These are phyloP conservation scores for Crotalus helleri DNA, from an alignment of 2,113 vertebrate species.

Conservation along the genomic window DNA sequence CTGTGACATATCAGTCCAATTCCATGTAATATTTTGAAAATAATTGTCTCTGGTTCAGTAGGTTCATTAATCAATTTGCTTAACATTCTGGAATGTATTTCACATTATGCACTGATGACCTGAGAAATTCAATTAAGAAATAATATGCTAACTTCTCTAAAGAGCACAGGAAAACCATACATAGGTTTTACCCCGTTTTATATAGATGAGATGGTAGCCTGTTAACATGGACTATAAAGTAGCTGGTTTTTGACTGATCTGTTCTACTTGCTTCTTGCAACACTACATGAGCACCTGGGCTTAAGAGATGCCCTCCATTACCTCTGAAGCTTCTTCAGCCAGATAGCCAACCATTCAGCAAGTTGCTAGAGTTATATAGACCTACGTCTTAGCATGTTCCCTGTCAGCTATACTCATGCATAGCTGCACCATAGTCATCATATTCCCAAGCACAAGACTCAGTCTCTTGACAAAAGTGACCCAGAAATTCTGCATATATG, in stretches of 20 bases:
- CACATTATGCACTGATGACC: constrained; percentile 7
- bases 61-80: constrained; percentile 37
- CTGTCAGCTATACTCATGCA: not conserved
- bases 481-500: not conserved
- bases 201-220: not conserved
- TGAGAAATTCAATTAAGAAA: constrained; percentile 27
- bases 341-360: not conserved
- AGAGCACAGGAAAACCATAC: not conserved
- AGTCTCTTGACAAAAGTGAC: not conserved
- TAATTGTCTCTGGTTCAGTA: constrained; percentile 37
- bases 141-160: not conserved
- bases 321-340: not conserved
- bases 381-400: not conserved
- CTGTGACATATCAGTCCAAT: not conserved
- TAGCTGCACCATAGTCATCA: not conserved
- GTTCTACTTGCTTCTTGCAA: not conserved
- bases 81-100: constrained; percentile 29
- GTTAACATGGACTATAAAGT: not conserved
- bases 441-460: not conserved
- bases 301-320: not conserved
- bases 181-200: not conserved
- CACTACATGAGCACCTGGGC: not conserved
- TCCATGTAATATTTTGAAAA: not conserved
- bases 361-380: not conserved
- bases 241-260: not conserved